Evolutionary conservation across 2,888 invertebrate species (phyloP).

Genomic region (Mechanitis messenoides): DNA sequence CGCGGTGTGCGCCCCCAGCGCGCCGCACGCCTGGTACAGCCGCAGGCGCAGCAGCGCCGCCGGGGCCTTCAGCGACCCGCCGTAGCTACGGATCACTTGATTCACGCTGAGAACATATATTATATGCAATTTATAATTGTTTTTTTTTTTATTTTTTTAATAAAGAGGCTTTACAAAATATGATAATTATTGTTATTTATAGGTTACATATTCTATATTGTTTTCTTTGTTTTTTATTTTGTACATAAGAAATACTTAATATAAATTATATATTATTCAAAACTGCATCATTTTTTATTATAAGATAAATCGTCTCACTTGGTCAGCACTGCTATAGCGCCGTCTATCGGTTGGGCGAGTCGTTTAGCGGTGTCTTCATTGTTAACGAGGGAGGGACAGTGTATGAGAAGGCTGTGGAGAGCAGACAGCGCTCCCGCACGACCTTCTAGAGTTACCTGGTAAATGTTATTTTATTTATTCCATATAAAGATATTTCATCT

Average conservation of each 20-base stretch:
- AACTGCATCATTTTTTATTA: not conserved
- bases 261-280: slow-evolving; percentile 3
- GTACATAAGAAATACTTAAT: too few relatives aligned
- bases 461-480: not conserved
- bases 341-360: slow-evolving; percentile 91
- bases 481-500: not conserved
- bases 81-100: slow-evolving; percentile 89
- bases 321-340: slow-evolving; percentile 94
- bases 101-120: slow-evolving; percentile 78
- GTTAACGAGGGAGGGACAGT: slow-evolving; percentile 92
- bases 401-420: slow-evolving; percentile 93
- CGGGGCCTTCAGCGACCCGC: slow-evolving; percentile 94
- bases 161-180: too few relatives aligned
- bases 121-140: too few relatives aligned
- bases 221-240: too few relatives aligned
- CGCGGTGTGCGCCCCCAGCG: slow-evolving; percentile 42
- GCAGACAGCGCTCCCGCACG: slow-evolving; percentile 97
- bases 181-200: too few relatives aligned
- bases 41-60: slow-evolving; percentile 95
- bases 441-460: slow-evolving; percentile 92
- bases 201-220: too few relatives aligned
- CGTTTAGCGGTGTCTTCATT: slow-evolving; percentile 94
- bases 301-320: slow-evolving; percentile 79
- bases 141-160: too few relatives aligned
- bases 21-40: slow-evolving; percentile 86